Base-by-base conservation (phyloP, 2,888 invertebrate genomes). In the Resseliella maxima region DNA sequence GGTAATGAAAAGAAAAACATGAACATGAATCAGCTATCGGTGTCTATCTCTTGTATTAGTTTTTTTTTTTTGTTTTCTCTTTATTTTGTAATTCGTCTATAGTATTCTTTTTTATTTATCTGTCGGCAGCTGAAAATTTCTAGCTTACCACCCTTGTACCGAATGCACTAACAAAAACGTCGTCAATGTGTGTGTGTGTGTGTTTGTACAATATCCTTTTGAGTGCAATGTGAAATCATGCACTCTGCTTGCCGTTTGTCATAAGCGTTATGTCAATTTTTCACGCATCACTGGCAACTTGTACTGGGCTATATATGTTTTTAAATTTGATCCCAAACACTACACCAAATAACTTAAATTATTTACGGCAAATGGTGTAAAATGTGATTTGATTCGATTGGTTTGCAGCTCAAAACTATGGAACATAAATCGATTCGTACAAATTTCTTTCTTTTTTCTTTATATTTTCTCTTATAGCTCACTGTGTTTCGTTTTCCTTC, bases 201-300 rank as follows among this genome's bases (percentile, higher is more conserved):
- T 72, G 5, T 27, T 21, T 83, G 36, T 83, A 38, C 21, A 83
- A 83, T 38, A 38, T 83, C 83, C n/a, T 38, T 83, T n/a, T 38
- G 72, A 38, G 38, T 83, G 83, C 36, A 83, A 83, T 83, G 5
- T 21, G n/a, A 38, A 12, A 83, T 38, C 18, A 15, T 72, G 72
- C 72, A 72, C 72, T 15, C 72, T 72, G 6, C 31, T 72, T 31
- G 36, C 83, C 83, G 36, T 38, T 38, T 72, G 35, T 72, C 72
- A 83, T 83, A 83, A 83, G 38, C 38, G 83, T 12, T 83, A 38
- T 83, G 83, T 83, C 83, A 83, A 83, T 83, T 83, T 83, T 83
- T 83, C 38, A 83, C 83, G 83, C 83, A 83, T 83, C 83, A 83
- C 83, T 38, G n/a, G 21, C 3, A 83, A n/a, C n/a, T 15, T 72